phyloP scores from a whole-genome alignment of 2,113 vertebrate species.

The Prunella himalayana region DNA sequence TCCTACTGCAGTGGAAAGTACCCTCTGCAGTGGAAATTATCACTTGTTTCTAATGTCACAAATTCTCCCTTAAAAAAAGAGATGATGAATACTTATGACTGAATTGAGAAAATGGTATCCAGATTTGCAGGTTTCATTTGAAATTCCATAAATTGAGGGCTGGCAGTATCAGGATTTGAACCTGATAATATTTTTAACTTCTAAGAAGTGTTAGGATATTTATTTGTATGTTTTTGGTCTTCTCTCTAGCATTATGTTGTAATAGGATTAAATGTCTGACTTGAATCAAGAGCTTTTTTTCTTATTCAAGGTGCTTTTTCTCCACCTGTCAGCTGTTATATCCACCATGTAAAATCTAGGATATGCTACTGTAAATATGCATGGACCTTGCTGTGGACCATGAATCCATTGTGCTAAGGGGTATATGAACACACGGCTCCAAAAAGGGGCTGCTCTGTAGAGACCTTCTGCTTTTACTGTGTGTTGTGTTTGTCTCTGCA shows the following conservation, averaged over 20 bases:
- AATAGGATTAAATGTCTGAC: background rate
- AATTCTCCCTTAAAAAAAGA: background rate
- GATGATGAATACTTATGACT: background rate
- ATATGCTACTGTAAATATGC: background rate
- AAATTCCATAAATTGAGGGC: background rate
- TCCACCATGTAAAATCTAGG: background rate
- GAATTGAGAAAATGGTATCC: background rate
- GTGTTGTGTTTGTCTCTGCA: background rate
- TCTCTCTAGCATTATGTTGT: background rate
- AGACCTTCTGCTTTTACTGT: background rate
- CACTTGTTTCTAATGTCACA: background rate
- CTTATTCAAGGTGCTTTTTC: background rate
- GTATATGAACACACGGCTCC: background rate
- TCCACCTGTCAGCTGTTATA: background rate
- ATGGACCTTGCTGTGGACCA: background rate
- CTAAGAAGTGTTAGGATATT: background rate
- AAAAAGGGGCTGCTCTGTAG: background rate
- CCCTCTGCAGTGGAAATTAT: background rate
- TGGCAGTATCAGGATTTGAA: background rate
- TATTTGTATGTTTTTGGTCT: background rate
- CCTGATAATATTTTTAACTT: background rate
- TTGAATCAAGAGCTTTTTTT: background rate
- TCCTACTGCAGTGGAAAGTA: background rate
- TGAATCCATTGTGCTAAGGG: background rate
- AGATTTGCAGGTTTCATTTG: background rate